Conservation (phyloP, 2,888 invertebrate species). For the Teinopalpus imperialis region DNA sequence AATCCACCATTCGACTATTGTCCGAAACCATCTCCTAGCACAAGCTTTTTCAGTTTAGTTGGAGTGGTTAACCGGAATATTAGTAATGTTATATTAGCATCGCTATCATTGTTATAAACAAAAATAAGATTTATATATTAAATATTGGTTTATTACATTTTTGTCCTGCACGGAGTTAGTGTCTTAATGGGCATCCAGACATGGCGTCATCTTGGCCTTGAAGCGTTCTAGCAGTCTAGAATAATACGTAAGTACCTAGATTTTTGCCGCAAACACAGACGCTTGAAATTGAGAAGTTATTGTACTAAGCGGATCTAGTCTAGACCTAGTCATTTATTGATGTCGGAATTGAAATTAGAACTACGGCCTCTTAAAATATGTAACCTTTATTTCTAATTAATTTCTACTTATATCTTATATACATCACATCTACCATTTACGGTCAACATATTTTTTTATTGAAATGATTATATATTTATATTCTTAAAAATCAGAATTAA, state of each 20-base stretch:
- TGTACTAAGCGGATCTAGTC: constrained; percentile 24
- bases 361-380: constrained; percentile 1
- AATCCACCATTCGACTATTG: too few species aligned
- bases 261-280: constrained; percentile 25
- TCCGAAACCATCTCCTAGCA: too few species aligned
- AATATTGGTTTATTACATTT: not conserved
- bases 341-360: constrained; percentile 9
- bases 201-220: constrained; percentile 35
- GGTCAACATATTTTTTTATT: too few species aligned
- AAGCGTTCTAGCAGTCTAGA: constrained; percentile 29
- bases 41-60: too few species aligned
- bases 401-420: too few species aligned
- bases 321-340: constrained; percentile 20
- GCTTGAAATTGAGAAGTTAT: constrained; percentile 17
- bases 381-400: too few species aligned
- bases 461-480: too few species aligned
- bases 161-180: constrained; percentile 1
- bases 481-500: too few species aligned
- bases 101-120: too few species aligned
- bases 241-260: constrained; percentile 28
- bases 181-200: constrained; percentile 29
- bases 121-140: not conserved
- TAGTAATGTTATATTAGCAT: too few species aligned
- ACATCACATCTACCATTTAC: too few species aligned
- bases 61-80: too few species aligned